Evolutionary conservation across 2,888 invertebrate genomes (phyloP).

Genomic region (Arge pagana): DNA sequence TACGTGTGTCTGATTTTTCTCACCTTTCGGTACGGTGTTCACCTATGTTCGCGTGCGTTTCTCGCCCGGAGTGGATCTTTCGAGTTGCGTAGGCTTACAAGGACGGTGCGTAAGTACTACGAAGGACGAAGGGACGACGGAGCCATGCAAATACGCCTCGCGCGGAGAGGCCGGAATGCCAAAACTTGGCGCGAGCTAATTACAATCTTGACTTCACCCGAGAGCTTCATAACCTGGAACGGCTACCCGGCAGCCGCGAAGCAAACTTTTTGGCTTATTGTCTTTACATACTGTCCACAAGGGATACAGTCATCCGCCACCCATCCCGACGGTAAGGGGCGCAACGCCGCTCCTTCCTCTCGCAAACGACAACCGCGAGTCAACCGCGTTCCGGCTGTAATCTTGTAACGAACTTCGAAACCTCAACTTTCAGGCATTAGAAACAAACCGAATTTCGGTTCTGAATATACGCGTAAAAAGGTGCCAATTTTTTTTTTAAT

Average conservation of each 20-base stretch:
- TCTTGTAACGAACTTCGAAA: too few species aligned
- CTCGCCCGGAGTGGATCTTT: constrained; percentile 24
- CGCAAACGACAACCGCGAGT: too few species aligned
- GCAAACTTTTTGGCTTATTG: constrained; percentile 56
- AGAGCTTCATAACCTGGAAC: constrained; percentile 54
- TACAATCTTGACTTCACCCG: constrained; percentile 56
- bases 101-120: too few species aligned
- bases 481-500: too few species aligned
- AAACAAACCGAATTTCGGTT: too few species aligned
- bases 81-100: constrained; percentile 12
- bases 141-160: constrained; percentile 47
- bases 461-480: too few species aligned
- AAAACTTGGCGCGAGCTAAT: constrained; percentile 55
- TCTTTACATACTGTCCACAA: constrained; percentile 54
- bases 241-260: constrained; percentile 35
- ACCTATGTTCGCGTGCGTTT: constrained; percentile 32
- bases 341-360: not conserved
- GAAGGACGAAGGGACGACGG: constrained; percentile 24
- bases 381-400: too few species aligned
- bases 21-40: too few species aligned
- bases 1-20: too few species aligned
- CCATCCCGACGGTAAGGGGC: too few species aligned
- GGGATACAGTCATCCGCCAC: constrained; percentile 34
- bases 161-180: constrained; percentile 40
- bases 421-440: too few species aligned